Conservation (phyloP, 2,113 vertebrate species). For the Sapajus apella region DNA sequence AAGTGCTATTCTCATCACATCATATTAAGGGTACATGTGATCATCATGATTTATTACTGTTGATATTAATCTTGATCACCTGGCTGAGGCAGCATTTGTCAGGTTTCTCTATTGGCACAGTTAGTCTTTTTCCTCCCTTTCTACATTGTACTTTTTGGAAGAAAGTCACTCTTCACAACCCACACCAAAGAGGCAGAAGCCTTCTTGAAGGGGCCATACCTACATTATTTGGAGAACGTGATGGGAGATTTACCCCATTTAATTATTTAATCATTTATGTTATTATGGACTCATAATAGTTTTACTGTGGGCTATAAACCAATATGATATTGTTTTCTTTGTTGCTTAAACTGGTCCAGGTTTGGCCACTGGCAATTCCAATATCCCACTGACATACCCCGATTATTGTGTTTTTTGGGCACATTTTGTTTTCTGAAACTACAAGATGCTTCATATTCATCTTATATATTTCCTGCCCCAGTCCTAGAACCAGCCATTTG, state of each 20-base stretch:
- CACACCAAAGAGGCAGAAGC: neutral
- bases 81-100: neutral
- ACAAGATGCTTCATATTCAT: neutral
- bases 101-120: neutral
- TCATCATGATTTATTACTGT: neutral
- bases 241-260: neutral
- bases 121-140: neutral
- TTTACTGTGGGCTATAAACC: neutral
- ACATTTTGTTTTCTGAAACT: slow-evolving; percentile 17
- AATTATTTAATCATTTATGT: neutral
- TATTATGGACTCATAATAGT: neutral
- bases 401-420: neutral
- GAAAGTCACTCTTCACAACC: neutral
- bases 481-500: neutral
- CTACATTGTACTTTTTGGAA: neutral
- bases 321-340: neutral
- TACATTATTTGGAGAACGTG: neutral
- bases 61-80: neutral
- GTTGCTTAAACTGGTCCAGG: neutral
- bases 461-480: neutral
- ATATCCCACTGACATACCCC: neutral
- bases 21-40: neutral
- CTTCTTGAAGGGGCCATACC: neutral
- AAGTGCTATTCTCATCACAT: neutral
- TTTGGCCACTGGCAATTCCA: neutral